Base-by-base conservation (phyloP, 2,113 vertebrate genomes). In the Psophia crepitans region DNA sequence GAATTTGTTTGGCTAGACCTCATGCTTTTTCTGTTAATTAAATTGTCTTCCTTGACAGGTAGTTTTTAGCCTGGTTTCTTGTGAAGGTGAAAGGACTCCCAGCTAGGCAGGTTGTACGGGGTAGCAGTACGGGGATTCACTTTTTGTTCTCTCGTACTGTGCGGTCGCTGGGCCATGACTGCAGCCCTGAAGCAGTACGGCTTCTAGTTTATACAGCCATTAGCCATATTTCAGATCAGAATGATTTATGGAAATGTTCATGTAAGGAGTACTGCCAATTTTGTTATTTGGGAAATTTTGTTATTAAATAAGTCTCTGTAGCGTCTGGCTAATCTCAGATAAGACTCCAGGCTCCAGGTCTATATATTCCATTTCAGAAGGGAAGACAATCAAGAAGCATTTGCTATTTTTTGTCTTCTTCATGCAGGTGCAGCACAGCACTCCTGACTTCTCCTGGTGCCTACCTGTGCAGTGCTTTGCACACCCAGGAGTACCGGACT, bases 11-110 rank as follows among this genome's bases (percentile, higher is more conserved):
- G 96, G 94, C 94, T 57, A 73, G 66, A 83, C 71, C n/a, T 80
- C 54, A 16, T 73, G 71, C 49, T 88, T 90, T 95, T 85, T 75
- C 70, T 80, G 27, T 64, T 92, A 90, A 97, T 96, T 92, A 65
- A 84, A 92, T 58, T 77, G 57, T 54, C 46, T 49, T 83, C 71
- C 68, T 14, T 80, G 63, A 69, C 71, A 61, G 58, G 41, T 79
- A 41, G 54, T 49, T 20, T 73, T 96, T 90, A 73, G 51, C 48
- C 60, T 69, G 75, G 10, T 57, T 69, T 49, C 65, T 89, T 19
- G 43, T 35, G 78, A 65, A 76, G 74, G 61, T 82, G 77, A 60
- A 75, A 78, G 56, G 37, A 28, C 14, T 78, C 60, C 21, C 39
- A 35, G 65, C 1, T 4, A 26, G 41, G 84, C n/a, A 33, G 49